Conservation (phyloP, 2,888 invertebrate species). For the Acleris literana region DNA sequence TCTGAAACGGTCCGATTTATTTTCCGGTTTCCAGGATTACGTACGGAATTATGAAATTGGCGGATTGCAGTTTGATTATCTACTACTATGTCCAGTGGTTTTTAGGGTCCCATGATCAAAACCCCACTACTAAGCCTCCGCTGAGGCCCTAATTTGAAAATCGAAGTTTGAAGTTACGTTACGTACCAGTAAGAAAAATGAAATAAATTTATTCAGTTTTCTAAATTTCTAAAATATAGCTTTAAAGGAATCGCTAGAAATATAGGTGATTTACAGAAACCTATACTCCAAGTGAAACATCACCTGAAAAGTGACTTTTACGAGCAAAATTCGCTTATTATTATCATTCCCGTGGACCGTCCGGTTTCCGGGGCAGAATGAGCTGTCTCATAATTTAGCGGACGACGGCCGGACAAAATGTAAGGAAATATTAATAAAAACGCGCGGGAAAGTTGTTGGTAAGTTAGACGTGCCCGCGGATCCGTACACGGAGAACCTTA, state of each 20-base stretch:
- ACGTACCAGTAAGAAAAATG: too few species aligned
- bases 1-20: not conserved
- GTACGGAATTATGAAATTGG: not conserved
- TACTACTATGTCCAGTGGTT: too few species aligned
- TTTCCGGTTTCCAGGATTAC: not conserved
- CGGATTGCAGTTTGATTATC: too few species aligned
- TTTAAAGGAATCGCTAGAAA: too few species aligned
- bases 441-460: conserved; percentile 12
- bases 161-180: too few species aligned
- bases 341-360: conserved; percentile 23
- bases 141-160: too few species aligned
- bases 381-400: conserved; percentile 34
- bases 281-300: not conserved
- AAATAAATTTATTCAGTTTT: too few species aligned
- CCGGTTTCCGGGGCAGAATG: conserved; percentile 31
- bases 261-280: too few species aligned
- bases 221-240: too few species aligned
- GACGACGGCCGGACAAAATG: conserved; percentile 3
- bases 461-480: conserved; percentile 9
- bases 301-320: conserved; percentile 11
- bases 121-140: too few species aligned
- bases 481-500: not conserved
- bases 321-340: conserved; percentile 15
- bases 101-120: too few species aligned
- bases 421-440: conserved; percentile 30